Evolutionary conservation across 1,140 invertebrate species (phyloP).

Genomic region (Pachyrhynchus sulphureomaculatus): DNA sequence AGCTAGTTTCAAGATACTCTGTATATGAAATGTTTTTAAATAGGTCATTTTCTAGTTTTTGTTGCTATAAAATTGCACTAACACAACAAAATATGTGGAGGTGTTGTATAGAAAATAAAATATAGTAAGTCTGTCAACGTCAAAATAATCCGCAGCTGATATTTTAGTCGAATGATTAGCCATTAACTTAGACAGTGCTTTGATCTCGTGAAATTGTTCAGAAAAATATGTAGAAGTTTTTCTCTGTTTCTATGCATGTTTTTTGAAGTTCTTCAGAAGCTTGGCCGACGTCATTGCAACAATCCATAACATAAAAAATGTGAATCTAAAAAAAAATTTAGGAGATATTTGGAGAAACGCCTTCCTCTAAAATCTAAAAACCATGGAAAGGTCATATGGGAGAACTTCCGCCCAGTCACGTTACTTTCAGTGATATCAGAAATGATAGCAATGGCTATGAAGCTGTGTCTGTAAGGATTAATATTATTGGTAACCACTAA

Average conservation of each 20-base stretch:
- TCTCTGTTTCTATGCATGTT: neutral
- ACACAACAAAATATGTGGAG: neutral
- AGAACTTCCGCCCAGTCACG: too few species aligned
- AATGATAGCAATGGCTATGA: too few species aligned
- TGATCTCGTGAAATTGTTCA: neutral
- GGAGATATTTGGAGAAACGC: neutral
- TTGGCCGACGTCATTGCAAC: neutral
- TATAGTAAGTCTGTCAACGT: neutral
- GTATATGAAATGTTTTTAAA: too few species aligned
- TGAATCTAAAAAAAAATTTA: neutral
- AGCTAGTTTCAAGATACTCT: too few species aligned
- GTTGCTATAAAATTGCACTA: neutral
- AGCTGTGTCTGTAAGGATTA: too few species aligned
- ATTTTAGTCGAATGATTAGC: neutral
- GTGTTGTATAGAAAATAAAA: conserved; percentile 3
- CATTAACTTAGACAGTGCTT: neutral
- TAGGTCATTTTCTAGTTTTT: too few species aligned
- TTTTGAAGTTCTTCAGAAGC: neutral
- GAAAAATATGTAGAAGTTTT: neutral
- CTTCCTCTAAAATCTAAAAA: too few species aligned
- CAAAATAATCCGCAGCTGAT: neutral
- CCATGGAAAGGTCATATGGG: too few species aligned
- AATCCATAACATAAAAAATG: neutral
- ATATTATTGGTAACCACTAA: too few species aligned
- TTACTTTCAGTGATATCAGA: too few species aligned